Evolutionary conservation across 2,113 vertebrate species (phyloP).

Genomic region (Diphyllodes magnificus): DNA sequence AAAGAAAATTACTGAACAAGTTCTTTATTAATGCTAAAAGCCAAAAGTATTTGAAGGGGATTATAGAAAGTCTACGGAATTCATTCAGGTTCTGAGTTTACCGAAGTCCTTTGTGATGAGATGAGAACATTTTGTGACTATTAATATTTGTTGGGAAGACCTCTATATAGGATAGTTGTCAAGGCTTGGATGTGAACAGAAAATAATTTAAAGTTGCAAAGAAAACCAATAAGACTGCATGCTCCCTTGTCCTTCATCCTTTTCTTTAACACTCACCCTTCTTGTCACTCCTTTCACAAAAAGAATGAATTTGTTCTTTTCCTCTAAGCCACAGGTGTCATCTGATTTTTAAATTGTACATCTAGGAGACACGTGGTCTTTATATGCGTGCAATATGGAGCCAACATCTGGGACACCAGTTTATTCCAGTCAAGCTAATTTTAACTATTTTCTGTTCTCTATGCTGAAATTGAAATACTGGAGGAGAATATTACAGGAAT

Average conservation of each 20-base stretch:
- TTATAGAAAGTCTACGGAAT: background rate
- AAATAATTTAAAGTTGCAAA: background rate
- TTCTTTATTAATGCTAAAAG: background rate
- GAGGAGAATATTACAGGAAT: background rate
- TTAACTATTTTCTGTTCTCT: background rate
- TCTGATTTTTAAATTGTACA: background rate
- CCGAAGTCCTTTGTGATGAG: background rate
- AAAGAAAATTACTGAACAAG: background rate
- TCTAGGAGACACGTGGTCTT: background rate
- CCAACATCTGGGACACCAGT: background rate
- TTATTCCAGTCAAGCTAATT: background rate
- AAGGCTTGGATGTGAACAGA: background rate
- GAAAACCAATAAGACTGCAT: background rate
- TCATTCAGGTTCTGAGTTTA: background rate
- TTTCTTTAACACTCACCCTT: background rate
- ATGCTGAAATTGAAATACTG: background rate
- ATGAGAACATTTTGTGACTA: background rate
- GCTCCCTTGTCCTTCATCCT: background rate
- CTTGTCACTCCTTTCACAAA: background rate
- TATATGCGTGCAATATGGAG: background rate
- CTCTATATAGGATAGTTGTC: background rate
- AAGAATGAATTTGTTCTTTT: background rate
- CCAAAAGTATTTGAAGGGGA: background rate
- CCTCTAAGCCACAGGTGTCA: background rate
- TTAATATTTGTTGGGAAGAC: background rate